Evolutionary conservation across 1,140 invertebrate species (phyloP).

Genomic region (Zaprionus gabonicus): DNA sequence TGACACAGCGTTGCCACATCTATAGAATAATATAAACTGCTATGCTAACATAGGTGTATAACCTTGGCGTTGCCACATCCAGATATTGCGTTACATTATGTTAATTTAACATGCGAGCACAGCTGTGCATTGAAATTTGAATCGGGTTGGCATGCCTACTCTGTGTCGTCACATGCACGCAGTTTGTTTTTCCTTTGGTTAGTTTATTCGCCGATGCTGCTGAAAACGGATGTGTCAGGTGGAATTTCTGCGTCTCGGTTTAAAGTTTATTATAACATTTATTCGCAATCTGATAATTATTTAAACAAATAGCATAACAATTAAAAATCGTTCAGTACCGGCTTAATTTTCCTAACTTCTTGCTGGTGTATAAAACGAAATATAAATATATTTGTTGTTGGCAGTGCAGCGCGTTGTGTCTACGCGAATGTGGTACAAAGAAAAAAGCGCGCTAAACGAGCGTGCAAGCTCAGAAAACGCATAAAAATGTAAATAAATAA

Average conservation of each 20-base stretch:
- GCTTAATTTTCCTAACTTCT: background rate
- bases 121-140: conserved; percentile 15
- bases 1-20: conserved; percentile 6
- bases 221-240: conserved; percentile 31
- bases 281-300: conserved; percentile 29
- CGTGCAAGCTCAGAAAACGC: conserved; percentile 45
- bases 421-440: conserved; percentile 57
- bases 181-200: conserved; percentile 41
- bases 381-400: conserved; percentile 2
- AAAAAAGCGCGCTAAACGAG: conserved; percentile 59
- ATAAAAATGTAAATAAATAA: conserved; percentile 71
- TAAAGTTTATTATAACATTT: conserved; percentile 37
- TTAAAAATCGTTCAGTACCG: conserved; percentile 16
- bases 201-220: conserved; percentile 47
- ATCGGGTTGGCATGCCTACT: conserved; percentile 20
- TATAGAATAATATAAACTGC: background rate
- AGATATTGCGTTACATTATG: background rate
- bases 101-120: conserved; percentile 30
- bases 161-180: conserved; percentile 24
- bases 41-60: background rate
- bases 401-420: conserved; percentile 27
- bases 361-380: conserved; percentile 5
- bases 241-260: background rate
- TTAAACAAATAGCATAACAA: conserved; percentile 23
- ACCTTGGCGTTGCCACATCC: background rate